These are phyloP conservation scores for Campoletis sonorensis DNA, from an alignment of 1,140 invertebrate genomes.

Conservation along the genomic window DNA sequence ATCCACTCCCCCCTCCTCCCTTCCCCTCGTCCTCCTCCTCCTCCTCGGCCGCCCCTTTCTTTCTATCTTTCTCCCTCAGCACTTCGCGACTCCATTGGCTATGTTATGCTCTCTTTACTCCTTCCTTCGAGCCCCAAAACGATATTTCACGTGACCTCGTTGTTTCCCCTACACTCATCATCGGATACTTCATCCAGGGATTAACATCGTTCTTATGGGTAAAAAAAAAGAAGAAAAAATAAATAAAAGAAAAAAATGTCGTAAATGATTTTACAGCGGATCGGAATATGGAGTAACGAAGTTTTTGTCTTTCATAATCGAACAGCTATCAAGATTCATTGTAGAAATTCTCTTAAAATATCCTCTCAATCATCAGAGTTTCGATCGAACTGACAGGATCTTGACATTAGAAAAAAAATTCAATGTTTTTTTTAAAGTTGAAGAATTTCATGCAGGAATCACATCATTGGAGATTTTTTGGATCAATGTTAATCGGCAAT, in stretches of 20 bases:
- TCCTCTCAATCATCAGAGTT: no score
- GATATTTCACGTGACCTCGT: conserved; percentile 41
- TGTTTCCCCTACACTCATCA: conserved; percentile 10
- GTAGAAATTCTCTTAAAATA: no score
- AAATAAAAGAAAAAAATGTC: background rate
- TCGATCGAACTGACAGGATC: no score
- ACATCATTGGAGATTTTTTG: no score
- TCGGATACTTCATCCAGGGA: conserved; percentile 9
- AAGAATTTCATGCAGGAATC: no score
- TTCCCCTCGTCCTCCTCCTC: conserved; percentile 3
- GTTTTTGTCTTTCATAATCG: no score
- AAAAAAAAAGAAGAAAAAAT: no score
- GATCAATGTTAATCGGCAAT: no score
- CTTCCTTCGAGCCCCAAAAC: conserved; percentile 37
- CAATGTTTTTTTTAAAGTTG: no score
- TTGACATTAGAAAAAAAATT: no score
- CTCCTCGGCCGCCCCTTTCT: background rate
- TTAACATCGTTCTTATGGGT: conserved; percentile 9
- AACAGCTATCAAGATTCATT: no score
- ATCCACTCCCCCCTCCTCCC: conserved; percentile 19
- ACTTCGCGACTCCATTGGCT: background rate
- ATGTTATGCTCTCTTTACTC: conserved; percentile 41
- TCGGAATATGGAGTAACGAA: background rate
- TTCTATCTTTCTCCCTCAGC: conserved; percentile 20
- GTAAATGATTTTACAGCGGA: background rate